Percentiles rank a stretch among this genome's conserved stretches.
These are phyloP conservation scores for Aquatica leii DNA, from an alignment of 2,888 invertebrate species.

Conservation along the genomic window DNA sequence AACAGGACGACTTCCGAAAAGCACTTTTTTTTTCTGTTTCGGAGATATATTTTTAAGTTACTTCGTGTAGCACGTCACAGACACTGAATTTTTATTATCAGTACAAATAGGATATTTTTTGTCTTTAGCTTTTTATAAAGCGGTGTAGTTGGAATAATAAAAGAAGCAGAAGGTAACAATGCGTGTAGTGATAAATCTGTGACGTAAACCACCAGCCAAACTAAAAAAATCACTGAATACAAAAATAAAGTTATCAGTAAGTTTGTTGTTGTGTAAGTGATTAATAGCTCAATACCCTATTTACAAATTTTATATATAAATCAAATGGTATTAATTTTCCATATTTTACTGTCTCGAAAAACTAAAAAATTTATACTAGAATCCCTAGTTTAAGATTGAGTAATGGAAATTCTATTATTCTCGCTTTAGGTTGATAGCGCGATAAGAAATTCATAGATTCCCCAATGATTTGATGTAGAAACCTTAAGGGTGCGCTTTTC, in stretches of 20 bases:
- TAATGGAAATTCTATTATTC: conserved; percentile 32
- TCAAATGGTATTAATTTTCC: conserved; percentile 32
- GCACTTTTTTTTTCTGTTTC: conserved; percentile 43
- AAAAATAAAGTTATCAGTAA: conserved; percentile 35
- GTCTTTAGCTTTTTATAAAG: conserved; percentile 3
- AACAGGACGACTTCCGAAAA: conserved; percentile 55
- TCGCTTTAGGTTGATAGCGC: conserved; percentile 20
- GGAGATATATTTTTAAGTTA: conserved; percentile 34
- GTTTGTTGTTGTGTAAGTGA: conserved; percentile 37
- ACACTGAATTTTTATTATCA: conserved; percentile 28
- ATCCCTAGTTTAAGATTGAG: conserved; percentile 24
- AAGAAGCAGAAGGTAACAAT: conserved; percentile 13
- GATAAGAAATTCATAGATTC: conserved; percentile 29
- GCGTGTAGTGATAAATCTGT: conserved; percentile 16
- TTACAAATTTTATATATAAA: conserved; percentile 37
- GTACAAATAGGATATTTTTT: background rate
- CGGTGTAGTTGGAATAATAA: background rate
- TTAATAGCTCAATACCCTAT: conserved; percentile 33
- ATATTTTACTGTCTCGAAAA: conserved; percentile 28
- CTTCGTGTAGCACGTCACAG: conserved; percentile 32
- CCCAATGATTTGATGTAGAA: background rate
- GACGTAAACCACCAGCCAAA: conserved; percentile 23
- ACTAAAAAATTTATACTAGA: conserved; percentile 12
- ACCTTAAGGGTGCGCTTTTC: background rate
- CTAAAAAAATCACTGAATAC: conserved; percentile 33